Percentiles rank a stretch among this genome's conserved stretches.
Conservation (phyloP, 2,113 vertebrate species). For the Sarotherodon lohbergeri region DNA sequence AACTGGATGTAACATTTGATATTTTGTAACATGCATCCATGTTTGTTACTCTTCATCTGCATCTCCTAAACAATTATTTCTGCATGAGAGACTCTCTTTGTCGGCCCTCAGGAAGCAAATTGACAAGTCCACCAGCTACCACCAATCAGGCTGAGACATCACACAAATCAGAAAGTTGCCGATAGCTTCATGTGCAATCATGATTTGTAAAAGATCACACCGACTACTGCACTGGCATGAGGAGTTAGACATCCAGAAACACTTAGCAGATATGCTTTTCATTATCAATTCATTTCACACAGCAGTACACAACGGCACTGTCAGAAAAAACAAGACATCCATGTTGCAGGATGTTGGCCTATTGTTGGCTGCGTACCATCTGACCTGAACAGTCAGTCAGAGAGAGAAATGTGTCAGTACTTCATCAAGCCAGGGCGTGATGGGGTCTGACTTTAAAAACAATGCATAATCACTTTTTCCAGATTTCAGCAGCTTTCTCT, state of each 20-base stretch:
- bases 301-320: not conserved
- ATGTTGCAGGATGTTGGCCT: not conserved
- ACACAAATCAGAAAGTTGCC: not conserved
- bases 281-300: not conserved
- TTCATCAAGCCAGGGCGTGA: not conserved
- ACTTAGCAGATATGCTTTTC: not conserved
- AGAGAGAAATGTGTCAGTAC: not conserved
- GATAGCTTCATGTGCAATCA: not conserved
- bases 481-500: not conserved
- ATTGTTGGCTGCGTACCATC: not conserved
- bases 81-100: not conserved
- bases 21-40: not conserved
- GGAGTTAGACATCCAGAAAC: not conserved
- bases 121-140: not conserved
- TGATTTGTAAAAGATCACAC: not conserved
- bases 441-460: not conserved
- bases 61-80: not conserved
- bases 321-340: not conserved
- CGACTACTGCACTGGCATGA: not conserved
- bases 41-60: not conserved
- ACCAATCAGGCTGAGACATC: not conserved
- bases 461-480: not conserved
- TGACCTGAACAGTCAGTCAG: not conserved
- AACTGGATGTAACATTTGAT: not conserved
- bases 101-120: rapidly evolving